Evolutionary conservation across 2,888 invertebrate species (phyloP).

Genomic region (Lysandra bellargus): DNA sequence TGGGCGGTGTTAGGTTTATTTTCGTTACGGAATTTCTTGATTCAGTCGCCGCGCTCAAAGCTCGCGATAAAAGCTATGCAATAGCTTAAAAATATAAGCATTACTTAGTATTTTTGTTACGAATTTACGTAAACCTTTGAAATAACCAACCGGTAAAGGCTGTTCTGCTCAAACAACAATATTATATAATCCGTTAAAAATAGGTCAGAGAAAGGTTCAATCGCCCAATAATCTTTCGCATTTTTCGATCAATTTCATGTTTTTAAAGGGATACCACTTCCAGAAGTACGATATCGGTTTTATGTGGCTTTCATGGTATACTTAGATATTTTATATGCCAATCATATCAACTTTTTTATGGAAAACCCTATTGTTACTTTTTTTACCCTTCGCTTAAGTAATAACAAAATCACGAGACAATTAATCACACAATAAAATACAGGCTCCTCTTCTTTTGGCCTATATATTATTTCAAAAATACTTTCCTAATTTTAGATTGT

Average conservation of each 20-base stretch:
- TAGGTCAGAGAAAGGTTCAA: background rate
- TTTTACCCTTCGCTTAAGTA: background rate
- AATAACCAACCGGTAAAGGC: background rate
- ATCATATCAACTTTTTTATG: background rate
- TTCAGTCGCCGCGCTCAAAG: too few relatives aligned
- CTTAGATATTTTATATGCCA: background rate
- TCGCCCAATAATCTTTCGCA: background rate
- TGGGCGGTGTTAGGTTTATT: too few relatives aligned
- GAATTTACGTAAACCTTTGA: background rate
- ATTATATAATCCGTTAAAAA: constrained; percentile 1
- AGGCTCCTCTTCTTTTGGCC: background rate
- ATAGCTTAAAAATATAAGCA: background rate
- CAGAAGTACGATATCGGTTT: background rate
- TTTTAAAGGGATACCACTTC: background rate
- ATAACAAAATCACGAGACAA: background rate
- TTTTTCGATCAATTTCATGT: constrained; percentile 4
- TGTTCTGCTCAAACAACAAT: background rate
- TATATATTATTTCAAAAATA: too few relatives aligned
- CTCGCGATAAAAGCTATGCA: too few relatives aligned
- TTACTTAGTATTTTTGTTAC: background rate
- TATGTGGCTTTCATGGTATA: background rate
- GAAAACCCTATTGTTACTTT: background rate
- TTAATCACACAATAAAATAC: background rate
- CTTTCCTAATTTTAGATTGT: too few relatives aligned
- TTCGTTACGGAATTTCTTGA: too few relatives aligned